These are phyloP conservation scores for Tylochromis polylepis DNA, from an alignment of 2,113 vertebrate species.

Conservation along the genomic window DNA sequence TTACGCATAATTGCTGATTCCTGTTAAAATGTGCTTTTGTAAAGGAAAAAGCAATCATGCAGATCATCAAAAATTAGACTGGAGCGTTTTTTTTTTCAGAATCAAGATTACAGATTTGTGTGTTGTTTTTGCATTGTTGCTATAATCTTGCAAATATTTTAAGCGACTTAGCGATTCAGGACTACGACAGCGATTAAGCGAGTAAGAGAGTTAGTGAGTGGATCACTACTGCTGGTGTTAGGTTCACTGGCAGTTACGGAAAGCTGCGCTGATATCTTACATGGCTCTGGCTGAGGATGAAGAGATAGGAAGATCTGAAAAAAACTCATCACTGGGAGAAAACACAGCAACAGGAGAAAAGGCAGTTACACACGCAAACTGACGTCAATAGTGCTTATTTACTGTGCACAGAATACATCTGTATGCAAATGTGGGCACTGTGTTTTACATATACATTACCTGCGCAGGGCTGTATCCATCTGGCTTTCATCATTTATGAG, in stretches of 20 bases:
- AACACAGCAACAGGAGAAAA: slow-evolving; percentile 38
- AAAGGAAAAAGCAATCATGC: background rate
- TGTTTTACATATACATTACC: slow-evolving; percentile 68
- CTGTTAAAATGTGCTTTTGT: background rate
- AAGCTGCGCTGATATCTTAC: slow-evolving; percentile 51
- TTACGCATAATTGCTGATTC: background rate
- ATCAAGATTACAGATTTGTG: background rate
- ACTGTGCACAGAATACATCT: background rate
- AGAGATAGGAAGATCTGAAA: slow-evolving; percentile 53
- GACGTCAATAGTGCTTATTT: background rate
- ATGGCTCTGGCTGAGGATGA: slow-evolving; percentile 62
- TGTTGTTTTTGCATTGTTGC: slow-evolving; percentile 17
- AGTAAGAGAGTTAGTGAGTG: background rate
- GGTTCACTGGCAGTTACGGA: background rate
- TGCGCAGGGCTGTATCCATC: slow-evolving; percentile 81
- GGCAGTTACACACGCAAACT: slow-evolving; percentile 10
- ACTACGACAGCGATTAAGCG: background rate
- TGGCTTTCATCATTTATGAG: slow-evolving; percentile 90
- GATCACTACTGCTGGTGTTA: background rate
- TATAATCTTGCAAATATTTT: slow-evolving; percentile 13
- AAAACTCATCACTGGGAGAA: slow-evolving; percentile 62
- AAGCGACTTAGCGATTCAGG: slow-evolving; percentile 13
- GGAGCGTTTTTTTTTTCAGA: background rate
- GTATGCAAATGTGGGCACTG: background rate
- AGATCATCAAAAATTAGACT: background rate